A percentile compares a stretch with the other conserved stretches of the same genome.
phyloP scores from a whole-genome alignment of 2,888 invertebrate genomes.

The Apotomis turbidana region DNA sequence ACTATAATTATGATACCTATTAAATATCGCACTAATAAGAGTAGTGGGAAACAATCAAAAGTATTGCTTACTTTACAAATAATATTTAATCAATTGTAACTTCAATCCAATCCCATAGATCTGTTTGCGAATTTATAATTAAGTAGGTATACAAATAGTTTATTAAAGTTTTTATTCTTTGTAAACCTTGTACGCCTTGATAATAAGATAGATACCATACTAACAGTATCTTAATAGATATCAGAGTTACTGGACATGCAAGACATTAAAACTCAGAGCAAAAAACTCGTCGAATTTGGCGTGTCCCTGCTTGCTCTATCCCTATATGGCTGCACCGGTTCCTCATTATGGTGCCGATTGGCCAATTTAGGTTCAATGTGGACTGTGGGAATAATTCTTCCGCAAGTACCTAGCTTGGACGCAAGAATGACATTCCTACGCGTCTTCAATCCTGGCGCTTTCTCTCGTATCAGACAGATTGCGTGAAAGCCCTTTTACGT shows the following conservation, averaged over 20 bases:
- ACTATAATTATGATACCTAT: no score
- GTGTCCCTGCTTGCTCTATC: conserved; percentile 30
- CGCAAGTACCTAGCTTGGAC: conserved; percentile 1
- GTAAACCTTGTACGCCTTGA: no score
- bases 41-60: no score
- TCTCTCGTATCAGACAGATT: conserved; percentile 48
- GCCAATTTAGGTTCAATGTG: conserved; percentile 35
- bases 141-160: not conserved
- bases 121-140: no score
- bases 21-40: no score
- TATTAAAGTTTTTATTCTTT: no score
- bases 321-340: conserved; percentile 40
- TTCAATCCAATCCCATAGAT: no score
- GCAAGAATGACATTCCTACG: conserved; percentile 47
- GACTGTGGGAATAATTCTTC: conserved; percentile 36
- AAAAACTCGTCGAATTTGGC: conserved; percentile 29
- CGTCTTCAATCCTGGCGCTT: conserved; percentile 53
- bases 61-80: no score
- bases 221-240: not conserved
- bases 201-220: not conserved
- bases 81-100: no score
- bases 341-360: conserved; percentile 36
- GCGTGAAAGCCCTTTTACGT: conserved; percentile 29
- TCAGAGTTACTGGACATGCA: conserved; percentile 1
- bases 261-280: conserved; percentile 10